These are phyloP conservation scores for Omphaloscelis lunosa DNA, from an alignment of 2,888 invertebrate genomes.

Conservation along the genomic window DNA sequence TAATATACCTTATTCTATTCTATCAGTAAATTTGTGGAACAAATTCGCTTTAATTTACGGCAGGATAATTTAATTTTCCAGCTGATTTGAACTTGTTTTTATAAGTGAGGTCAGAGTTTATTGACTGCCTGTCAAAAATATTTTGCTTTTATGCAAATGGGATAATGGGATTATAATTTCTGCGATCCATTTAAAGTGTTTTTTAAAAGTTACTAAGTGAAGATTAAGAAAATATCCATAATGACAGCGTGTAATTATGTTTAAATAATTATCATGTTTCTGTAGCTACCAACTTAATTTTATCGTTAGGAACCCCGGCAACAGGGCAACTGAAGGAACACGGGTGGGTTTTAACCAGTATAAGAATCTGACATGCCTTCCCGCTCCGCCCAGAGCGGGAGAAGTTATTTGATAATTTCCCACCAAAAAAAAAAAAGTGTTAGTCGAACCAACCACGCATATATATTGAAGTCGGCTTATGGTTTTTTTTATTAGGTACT, in stretches of 20 bases:
- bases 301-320: background rate
- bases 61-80: conserved; percentile 44
- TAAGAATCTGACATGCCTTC: too few species aligned
- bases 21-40: conserved; percentile 5
- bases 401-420: too few species aligned
- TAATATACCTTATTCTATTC: conserved; percentile 5
- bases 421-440: too few species aligned
- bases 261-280: background rate
- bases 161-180: conserved; percentile 39
- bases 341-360: too few species aligned
- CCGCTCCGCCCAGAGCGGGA: too few species aligned
- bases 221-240: conserved; percentile 24
- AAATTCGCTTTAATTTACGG: conserved; percentile 34
- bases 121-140: conserved; percentile 45
- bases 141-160: conserved; percentile 36
- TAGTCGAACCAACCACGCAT: too few species aligned
- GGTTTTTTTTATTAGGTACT: too few species aligned
- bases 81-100: conserved; percentile 46
- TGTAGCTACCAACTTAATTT: background rate
- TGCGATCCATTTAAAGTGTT: conserved; percentile 27
- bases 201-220: conserved; percentile 23
- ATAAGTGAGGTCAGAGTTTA: conserved; percentile 29
- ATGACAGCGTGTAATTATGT: background rate
- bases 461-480: too few species aligned
- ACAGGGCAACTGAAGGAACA: too few species aligned